These are phyloP conservation scores for Cantharis rustica DNA, from an alignment of 2,888 invertebrate genomes.

Conservation along the genomic window DNA sequence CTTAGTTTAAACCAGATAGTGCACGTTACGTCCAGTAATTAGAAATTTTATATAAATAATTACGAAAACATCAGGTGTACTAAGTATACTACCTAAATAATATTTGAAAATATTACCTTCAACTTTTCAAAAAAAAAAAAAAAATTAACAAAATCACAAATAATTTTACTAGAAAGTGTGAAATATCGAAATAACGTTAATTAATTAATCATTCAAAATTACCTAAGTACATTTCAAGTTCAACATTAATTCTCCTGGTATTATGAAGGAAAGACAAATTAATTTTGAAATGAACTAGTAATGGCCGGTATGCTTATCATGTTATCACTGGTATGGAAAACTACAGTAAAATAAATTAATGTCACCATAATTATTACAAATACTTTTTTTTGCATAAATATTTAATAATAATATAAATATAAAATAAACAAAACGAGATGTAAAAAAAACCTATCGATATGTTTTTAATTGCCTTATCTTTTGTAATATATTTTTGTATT, in stretches of 20 bases:
- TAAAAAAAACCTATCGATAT: neutral
- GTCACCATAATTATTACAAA: neutral
- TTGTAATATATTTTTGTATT: neutral
- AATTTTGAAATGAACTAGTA: slow-evolving; percentile 15
- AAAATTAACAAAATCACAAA: too few relatives aligned
- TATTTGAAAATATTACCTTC: neutral
- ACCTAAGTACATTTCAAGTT: neutral
- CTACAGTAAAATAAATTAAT: slow-evolving; percentile 9
- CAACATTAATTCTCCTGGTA: too few relatives aligned
- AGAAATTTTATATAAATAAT: neutral
- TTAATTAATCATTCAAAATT: neutral
- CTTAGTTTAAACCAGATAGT: neutral
- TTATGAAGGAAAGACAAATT: neutral
- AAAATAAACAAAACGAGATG: neutral
- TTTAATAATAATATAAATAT: neutral
- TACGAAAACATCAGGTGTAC: neutral
- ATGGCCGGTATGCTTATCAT: slow-evolving; percentile 19
- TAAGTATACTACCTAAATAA: neutral
- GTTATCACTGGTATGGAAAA: slow-evolving; percentile 19
- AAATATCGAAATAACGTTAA: neutral
- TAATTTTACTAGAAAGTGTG: too few relatives aligned
- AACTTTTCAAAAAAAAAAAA: too few relatives aligned
- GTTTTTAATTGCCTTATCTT: neutral
- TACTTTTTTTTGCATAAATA: neutral
- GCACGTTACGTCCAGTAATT: neutral